Percentiles rank a stretch among this genome's conserved stretches.
phyloP scores from a whole-genome alignment of 2,113 vertebrate genomes.

The Sturnus vulgaris region DNA sequence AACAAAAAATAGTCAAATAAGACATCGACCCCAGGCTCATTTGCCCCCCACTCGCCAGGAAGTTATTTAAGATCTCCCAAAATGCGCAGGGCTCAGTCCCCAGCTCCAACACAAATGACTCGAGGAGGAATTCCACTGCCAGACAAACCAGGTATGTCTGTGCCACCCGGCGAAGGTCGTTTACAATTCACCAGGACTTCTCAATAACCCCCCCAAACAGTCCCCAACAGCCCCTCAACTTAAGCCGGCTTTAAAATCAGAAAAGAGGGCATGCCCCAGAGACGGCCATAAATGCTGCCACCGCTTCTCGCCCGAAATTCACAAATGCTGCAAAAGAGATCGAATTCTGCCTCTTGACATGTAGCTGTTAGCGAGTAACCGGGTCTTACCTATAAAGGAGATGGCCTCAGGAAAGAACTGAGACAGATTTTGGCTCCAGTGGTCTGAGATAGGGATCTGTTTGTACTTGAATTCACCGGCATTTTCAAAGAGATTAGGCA shows the following conservation, averaged over 20 bases:
- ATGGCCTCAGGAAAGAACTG: conserved; percentile 99
- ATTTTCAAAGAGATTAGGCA: conserved; percentile 98
- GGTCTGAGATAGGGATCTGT: conserved; percentile 98
- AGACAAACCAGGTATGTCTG: background rate
- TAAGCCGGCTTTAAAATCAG: background rate
- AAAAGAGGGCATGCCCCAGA: background rate
- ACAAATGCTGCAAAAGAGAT: background rate
- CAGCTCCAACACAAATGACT: background rate
- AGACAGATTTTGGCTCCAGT: conserved; percentile 98
- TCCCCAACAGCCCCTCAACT: background rate
- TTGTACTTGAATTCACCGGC: conserved; percentile 98
- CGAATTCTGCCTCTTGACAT: background rate
- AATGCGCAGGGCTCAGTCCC: background rate
- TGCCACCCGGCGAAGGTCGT: background rate
- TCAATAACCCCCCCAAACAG: background rate
- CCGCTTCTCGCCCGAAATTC: background rate
- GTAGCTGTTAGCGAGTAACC: background rate
- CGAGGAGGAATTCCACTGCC: background rate
- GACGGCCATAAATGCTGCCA: background rate
- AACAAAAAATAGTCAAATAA: background rate
- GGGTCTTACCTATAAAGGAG: conserved; percentile 92
- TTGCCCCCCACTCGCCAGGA: background rate
- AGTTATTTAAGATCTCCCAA: background rate
- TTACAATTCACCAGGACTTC: background rate
- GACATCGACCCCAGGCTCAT: background rate